Base-by-base conservation (phyloP, 2,888 invertebrate genomes). In the Endomychus coccineus region DNA sequence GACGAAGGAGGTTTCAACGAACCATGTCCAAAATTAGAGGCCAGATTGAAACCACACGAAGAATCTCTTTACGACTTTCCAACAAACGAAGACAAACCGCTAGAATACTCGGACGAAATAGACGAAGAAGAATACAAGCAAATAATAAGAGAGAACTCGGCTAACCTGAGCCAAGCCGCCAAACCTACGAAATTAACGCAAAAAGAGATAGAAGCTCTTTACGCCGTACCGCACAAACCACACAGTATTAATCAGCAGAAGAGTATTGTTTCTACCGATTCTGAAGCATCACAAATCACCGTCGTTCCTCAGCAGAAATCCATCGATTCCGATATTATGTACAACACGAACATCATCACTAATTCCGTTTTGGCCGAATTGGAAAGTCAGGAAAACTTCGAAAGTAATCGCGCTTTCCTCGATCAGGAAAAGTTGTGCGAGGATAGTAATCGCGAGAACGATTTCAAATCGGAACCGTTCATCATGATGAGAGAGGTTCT, bases 1-100 rank as follows among this genome's bases (percentile, higher is more conserved):
- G 80, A 81, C 61, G 80, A 80, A 50, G 79, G 80, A 34, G 80
- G 80, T 31, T 80, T 80, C 67, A 80, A 80, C 64, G 81, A 80
- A 63, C 79, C 79, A 14, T 77, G 75, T 42, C 79, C 80, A 10
- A 79, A 78, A 62, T 75, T 81, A 52, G 78, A 78, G 62, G 80
- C 79, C 7, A 57, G 50, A 46, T 46, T 63, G 21, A 57, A 57
- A 36, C 63, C 62, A 4, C 62, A 59, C 44, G 56, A 56, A 36
- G 61, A 59, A 36, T 51, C 55, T 2, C 42, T 58, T n/a, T 57
- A 57, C 43, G 56, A 56, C 39, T 54, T 51, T 16, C 51, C 55
- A 6, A 34, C 49, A n/a, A 51, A 54, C 33, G 58, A 58, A 34
- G 56, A 56, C 37, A 49, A 51, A 39, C 53, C 54, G 1, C 42